Conservation (phyloP, 35 echinoderm and acorn worm genomes). For the Nesometra sesokonis region DNA sequence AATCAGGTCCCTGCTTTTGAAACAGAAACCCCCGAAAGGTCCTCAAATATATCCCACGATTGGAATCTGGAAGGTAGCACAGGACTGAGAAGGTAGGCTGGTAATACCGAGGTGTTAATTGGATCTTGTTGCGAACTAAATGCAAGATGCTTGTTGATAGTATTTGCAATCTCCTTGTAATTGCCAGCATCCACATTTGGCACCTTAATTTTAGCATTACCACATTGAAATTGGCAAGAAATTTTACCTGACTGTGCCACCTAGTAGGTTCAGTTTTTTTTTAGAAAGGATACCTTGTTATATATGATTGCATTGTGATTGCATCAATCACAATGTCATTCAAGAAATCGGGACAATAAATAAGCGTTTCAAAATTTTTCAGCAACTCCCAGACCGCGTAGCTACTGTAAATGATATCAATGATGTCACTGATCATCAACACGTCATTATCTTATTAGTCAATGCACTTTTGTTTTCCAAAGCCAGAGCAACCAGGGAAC, state of each 20-base stretch:
- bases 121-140: neutral
- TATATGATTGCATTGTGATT: too few species aligned
- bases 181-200: neutral
- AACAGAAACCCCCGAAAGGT: neutral
- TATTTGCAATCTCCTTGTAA: neutral
- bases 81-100: neutral
- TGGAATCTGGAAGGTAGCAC: neutral
- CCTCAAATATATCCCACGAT: neutral
- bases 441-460: too few species aligned
- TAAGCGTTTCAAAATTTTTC: too few species aligned
- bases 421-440: too few species aligned
- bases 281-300: too few species aligned
- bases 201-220: neutral
- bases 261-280: too few species aligned
- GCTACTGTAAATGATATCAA: too few species aligned
- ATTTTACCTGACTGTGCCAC: neutral
- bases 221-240: neutral
- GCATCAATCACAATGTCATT: too few species aligned
- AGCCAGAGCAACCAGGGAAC: too few species aligned
- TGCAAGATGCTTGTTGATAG: neutral
- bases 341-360: too few species aligned
- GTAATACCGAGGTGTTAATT: neutral
- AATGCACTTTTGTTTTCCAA: too few species aligned
- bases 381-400: too few species aligned
- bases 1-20: neutral